Base-by-base conservation (phyloP, 2,888 invertebrate species). In the Frankliniella intonsa region DNA sequence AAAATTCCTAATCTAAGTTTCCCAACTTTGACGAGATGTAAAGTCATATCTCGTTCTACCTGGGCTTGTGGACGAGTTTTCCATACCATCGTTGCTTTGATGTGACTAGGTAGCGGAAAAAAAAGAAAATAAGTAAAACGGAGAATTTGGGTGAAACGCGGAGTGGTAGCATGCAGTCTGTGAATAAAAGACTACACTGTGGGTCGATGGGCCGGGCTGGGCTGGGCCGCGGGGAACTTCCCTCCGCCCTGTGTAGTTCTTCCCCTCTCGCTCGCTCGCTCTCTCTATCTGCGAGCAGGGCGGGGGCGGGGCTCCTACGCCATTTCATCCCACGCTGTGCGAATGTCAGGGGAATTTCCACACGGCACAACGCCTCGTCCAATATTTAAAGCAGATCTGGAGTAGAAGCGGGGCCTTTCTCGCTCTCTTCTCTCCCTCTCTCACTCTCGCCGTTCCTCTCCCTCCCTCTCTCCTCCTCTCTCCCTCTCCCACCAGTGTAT, bases 311-410 rank as follows among this genome's bases (percentile, higher is more conserved):
- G 12, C 55, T 17, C 55, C 55, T 12, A 12, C 55, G 55, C 55
- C 14, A 14, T 55, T 55, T 19, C 55, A 19, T 19, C 55, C 19
- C 55, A 55, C 19, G 14, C 55, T 14, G 17, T 55, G 19, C 19
- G 19, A 55, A 55, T 55, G 55, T 55, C 55, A 55, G 55, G 19
- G 55, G 55, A 55, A 55, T 55, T 55, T 55, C 55, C 55, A 19
- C 55, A 55, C 55, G 55, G 55, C 14, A 19, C 55, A 38, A 38
- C 69, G 69, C 25, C 69, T 76, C 69, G 69, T 76, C 69, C 69
- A 76, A 76, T 76, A 76, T 76, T 76, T 76, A 76, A 76, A 76
- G 69, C 69, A 76, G 69, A 12, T 10, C 62, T 62, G 62, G 62
- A 62, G 25, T 25, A 12, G 69, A 12, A 25, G 69, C 69, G 8